Evolutionary conservation across 2,888 invertebrate genomes (phyloP), one percentile per base, ranked within the genome.

Genomic region (Pheosia tremula): DNA sequence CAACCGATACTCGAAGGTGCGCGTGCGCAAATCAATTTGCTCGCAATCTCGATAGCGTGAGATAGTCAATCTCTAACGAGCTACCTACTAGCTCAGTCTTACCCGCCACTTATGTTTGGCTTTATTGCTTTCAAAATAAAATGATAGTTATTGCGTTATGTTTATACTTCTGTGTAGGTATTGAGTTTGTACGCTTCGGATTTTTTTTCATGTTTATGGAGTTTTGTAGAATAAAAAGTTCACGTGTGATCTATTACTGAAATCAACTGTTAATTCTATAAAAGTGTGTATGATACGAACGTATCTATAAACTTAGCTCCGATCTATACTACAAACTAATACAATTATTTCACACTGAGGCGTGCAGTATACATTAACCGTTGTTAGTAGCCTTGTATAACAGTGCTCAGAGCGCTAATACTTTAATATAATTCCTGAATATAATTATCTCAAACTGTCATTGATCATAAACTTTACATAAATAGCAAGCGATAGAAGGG

Each of bases 21-120:
- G 88, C 85, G 86, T 85, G 88, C 86, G 85, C 84, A 87, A 85
- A 88, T 87, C 87, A 87, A 88, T 88, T 88, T 87, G 84, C 81
- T 85, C 78, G 75, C 81, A 77, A 86, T 88, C 85, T 80, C 82
- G 84, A 87, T 85, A 83, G 76, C 82, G 79, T 78, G 81, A 80
- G 86, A 86, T 87, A 86, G 84, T 71, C 79, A 81, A 87, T 87
- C 84, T 84, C 73, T 79, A 82, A 82, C 82, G 77, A 83, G 80
- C 85, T 82, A 83, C 85, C 78, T 79, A 80, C 79, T 74, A 74
- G 64, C 69, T 58, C 56, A 75, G 72, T 72, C 71, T 74, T 75
- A 71, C 61, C 62, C 61, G 61, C 62, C 59, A 63, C 61, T 53
- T 37, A 63, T 62, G 55, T 55, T 39, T 59, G 57, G 57, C 53